phyloP scores from a whole-genome alignment of 2,797 vertebrate genomes.

The Sandelia bainsii region DNA sequence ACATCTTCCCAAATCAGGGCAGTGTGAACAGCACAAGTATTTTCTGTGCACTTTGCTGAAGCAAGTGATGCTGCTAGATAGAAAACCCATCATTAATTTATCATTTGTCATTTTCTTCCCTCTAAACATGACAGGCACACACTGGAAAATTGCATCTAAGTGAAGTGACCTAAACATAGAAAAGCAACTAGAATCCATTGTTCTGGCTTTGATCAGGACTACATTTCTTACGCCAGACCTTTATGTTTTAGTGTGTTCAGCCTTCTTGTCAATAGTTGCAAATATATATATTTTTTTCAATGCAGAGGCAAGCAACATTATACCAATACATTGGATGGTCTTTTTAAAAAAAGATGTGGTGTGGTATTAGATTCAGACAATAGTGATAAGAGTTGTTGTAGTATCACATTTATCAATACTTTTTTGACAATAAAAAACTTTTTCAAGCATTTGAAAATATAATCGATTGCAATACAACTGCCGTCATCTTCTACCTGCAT shows the following conservation, averaged over 20 bases:
- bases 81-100: slow-evolving; percentile 42
- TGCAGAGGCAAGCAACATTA: neutral
- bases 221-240: slow-evolving; percentile 2
- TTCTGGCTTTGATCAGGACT: slow-evolving; percentile 30
- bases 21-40: slow-evolving; percentile 45
- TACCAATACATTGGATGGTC: neutral
- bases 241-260: slow-evolving; percentile 15
- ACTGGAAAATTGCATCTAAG: slow-evolving; percentile 37
- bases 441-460: slow-evolving; percentile 17
- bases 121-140: slow-evolving; percentile 45
- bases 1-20: slow-evolving; percentile 46
- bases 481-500: slow-evolving; percentile 10
- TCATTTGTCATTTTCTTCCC: slow-evolving; percentile 43
- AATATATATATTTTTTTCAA: neutral
- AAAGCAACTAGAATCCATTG: slow-evolving; percentile 5
- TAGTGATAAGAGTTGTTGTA: neutral
- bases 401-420: neutral
- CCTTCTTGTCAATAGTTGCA: neutral
- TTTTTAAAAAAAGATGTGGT: neutral
- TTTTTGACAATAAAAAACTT: slow-evolving; percentile 17
- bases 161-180: slow-evolving; percentile 15
- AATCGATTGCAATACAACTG: slow-evolving; percentile 12
- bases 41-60: slow-evolving; percentile 45
- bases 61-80: slow-evolving; percentile 6
- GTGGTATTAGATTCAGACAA: slow-evolving; percentile 1